Percentiles rank a stretch among this genome's conserved stretches.
phyloP scores from a whole-genome alignment of 2,797 vertebrate species.

The Hoplostethus atlanticus region DNA sequence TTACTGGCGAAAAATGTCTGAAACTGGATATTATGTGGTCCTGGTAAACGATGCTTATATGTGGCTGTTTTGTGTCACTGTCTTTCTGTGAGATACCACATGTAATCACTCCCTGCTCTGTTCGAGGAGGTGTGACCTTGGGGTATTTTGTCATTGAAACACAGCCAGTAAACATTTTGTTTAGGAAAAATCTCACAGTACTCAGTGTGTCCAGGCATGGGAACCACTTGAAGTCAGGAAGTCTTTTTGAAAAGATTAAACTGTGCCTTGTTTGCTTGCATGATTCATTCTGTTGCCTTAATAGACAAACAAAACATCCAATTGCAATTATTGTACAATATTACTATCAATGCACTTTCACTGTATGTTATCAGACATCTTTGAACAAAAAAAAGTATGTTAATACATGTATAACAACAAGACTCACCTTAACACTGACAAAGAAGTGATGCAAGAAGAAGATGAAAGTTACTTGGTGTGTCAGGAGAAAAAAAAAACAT shows the following conservation, averaged over 20 bases:
- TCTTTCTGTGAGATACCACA: constrained; percentile 23
- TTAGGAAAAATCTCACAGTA: constrained; percentile 34
- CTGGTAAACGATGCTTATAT: constrained; percentile 6
- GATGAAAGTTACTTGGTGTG: constrained; percentile 49
- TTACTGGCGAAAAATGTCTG: constrained; percentile 12
- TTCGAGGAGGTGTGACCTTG: constrained; percentile 39
- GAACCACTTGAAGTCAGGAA: constrained; percentile 33
- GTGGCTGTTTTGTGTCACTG: constrained; percentile 44
- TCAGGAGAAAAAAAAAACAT: constrained; percentile 36
- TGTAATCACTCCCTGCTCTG: constrained; percentile 22
- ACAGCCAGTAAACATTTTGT: constrained; percentile 57
- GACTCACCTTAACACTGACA: constrained; percentile 38
- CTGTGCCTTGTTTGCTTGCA: too few relatives aligned
- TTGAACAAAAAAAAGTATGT: constrained; percentile 6
- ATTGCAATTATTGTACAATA: not conserved
- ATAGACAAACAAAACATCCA: not conserved
- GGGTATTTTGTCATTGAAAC: constrained; percentile 4
- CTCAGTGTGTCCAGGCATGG: constrained; percentile 3
- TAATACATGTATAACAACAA: constrained; percentile 36
- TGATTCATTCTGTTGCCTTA: not conserved
- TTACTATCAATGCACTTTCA: not conserved
- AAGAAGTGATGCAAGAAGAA: constrained; percentile 54
- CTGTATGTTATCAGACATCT: not conserved
- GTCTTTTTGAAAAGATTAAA: constrained; percentile 10
- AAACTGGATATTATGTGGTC: constrained; percentile 17